Evolutionary conservation across 2,113 vertebrate species (phyloP).

Genomic region (Noctilio leporinus): DNA sequence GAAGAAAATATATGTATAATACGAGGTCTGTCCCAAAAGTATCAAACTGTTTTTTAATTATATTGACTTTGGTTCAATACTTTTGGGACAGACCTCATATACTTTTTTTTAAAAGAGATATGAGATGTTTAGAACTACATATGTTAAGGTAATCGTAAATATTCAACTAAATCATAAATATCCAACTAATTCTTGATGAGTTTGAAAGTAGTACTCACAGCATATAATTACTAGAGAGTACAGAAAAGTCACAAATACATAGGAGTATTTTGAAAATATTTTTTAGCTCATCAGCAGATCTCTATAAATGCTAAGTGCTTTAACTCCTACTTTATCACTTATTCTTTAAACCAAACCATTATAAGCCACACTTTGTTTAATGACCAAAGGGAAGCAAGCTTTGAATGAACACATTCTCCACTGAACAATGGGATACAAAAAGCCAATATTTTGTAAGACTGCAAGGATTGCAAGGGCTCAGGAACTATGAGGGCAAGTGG

Average conservation of each 20-base stretch:
- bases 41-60: too few species aligned
- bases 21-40: too few species aligned
- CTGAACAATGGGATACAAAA: background rate
- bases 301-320: conserved; percentile 12
- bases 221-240: conserved; percentile 10
- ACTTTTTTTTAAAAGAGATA: conserved; percentile 46
- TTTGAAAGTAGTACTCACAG: conserved; percentile 42
- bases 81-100: too few species aligned
- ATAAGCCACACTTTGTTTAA: conserved; percentile 14
- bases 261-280: conserved; percentile 55
- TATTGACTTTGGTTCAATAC: too few species aligned
- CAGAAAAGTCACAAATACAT: conserved; percentile 37
- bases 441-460: background rate
- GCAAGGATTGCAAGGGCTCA: background rate
- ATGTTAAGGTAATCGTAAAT: conserved; percentile 55
- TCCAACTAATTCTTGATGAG: conserved; percentile 38
- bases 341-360: background rate
- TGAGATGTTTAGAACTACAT: conserved; percentile 49
- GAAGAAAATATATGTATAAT: background rate
- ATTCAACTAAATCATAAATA: conserved; percentile 33
- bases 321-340: conserved; percentile 11
- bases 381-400: background rate
- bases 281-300: conserved; percentile 44
- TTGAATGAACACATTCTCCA: background rate
- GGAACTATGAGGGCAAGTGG: background rate